Evolutionary conservation across 2,888 invertebrate species (phyloP).

Genomic region (Vanessa cardui): DNA sequence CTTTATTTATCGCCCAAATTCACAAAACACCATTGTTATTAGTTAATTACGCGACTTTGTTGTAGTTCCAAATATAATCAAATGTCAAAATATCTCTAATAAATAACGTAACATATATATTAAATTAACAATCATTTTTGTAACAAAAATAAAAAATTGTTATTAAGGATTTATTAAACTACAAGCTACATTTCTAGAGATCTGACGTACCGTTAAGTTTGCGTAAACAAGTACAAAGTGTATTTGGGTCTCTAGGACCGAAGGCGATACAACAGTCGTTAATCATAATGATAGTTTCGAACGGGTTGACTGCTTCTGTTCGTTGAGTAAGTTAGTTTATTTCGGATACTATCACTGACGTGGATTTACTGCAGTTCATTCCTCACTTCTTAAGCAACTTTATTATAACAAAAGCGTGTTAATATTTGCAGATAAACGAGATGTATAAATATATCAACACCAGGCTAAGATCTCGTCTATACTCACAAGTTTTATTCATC

Average conservation of each 20-base stretch:
- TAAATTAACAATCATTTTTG: too few relatives aligned
- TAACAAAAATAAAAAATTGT: neutral
- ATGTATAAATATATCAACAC: too few relatives aligned
- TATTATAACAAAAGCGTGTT: neutral
- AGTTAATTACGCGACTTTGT: neutral
- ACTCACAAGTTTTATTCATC: too few relatives aligned
- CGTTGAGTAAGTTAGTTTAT: conserved; percentile 38
- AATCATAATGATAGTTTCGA: conserved; percentile 42
- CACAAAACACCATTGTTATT: neutral
- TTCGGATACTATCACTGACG: conserved; percentile 29
- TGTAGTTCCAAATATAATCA: too few relatives aligned
- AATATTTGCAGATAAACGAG: neutral
- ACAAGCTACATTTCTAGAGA: neutral
- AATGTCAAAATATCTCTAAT: too few relatives aligned
- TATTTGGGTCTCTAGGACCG: conserved; percentile 38
- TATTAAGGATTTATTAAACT: neutral
- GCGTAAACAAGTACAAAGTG: conserved; percentile 35
- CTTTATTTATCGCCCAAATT: conserved; percentile 16
- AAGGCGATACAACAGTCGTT: conserved; percentile 41
- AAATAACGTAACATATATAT: too few relatives aligned
- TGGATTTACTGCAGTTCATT: conserved; percentile 6
- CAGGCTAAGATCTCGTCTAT: too few relatives aligned
- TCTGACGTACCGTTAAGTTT: conserved; percentile 11
- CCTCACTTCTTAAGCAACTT: conserved; percentile 20
- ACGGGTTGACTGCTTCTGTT: conserved; percentile 39